Base-by-base conservation (phyloP, 2,113 vertebrate genomes). In the Callocephalon fimbriatum region DNA sequence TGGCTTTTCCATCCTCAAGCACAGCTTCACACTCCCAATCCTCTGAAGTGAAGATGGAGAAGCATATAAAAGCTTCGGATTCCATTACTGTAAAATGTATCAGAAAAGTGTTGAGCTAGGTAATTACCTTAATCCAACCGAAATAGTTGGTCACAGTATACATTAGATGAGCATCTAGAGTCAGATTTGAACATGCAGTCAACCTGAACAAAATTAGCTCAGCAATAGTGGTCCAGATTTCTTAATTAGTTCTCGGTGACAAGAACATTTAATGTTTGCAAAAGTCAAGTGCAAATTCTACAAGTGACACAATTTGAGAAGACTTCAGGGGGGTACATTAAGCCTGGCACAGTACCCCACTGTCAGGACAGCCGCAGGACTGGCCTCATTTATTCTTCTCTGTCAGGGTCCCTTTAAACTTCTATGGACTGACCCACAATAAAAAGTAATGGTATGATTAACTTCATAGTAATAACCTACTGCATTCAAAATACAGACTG, bases 221-320 rank as follows among this genome's bases (percentile, higher is more conserved):
- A 65, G 98, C 95, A 92, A 94, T 27, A 88, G 95, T 61, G 95
- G 94, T 84, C 97, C 93, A 23, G 92, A 68, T 96, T 98, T 96
- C 94, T 98, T 98, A 98, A 98, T 98, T 98, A 98, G 98, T 45
- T 98, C 98, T 97, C 62, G 19, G 98, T 63, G 96, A 85, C 94
- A 79, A 86, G 96, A 96, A 96, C 96, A 75, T 93, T 97, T 97
- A 96, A 97, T 96, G 94, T 97, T 98, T 96, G 93, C 96, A 94
- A 75, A 97, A 98, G 98, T 98, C 97, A 97, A 96, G 96, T 91
- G 95, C 85, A 82, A 91, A 96, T 90, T 75, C 97, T 61, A 95
- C 94, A 97, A 97, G 97, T 98, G 96, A 86, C 96, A 95, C 75
- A 8, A 71, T 93, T 70, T 88, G 95, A 62, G 95, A 88, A 92